These are phyloP conservation scores for Cranoglanis bouderius DNA, from an alignment of 2,113 vertebrate genomes.

Conservation along the genomic window DNA sequence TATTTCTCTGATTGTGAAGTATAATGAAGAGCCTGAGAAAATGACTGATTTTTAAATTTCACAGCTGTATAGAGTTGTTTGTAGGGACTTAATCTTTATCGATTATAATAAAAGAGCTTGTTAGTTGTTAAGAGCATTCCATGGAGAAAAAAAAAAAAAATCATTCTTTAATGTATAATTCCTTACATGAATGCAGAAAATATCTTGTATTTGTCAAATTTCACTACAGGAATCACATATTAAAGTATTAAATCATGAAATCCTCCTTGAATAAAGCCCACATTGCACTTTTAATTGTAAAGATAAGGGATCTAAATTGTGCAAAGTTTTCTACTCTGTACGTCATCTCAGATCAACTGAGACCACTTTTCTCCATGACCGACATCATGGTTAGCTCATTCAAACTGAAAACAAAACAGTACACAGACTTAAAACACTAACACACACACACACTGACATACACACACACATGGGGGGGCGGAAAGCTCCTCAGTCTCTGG, in stretches of 20 bases:
- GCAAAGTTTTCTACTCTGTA: slow-evolving; percentile 17
- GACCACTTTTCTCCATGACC: slow-evolving; percentile 7
- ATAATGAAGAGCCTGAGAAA: slow-evolving; percentile 19
- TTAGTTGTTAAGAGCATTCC: not conserved
- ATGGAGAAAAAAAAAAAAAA: not conserved
- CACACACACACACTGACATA: not conserved
- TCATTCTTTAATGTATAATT: not conserved
- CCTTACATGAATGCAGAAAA: not conserved
- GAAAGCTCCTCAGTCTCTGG: slow-evolving; percentile 25
- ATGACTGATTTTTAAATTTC: not conserved
- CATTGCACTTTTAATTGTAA: slow-evolving; percentile 47
- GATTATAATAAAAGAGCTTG: not conserved
- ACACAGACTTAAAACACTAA: slow-evolving; percentile 15
- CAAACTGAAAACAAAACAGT: slow-evolving; percentile 25
- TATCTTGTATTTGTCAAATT: not conserved
- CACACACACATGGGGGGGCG: not conserved
- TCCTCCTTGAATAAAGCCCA: not conserved
- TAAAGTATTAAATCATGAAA: slow-evolving; percentile 1
- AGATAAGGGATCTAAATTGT: slow-evolving; percentile 12
- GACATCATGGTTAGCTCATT: slow-evolving; percentile 29
- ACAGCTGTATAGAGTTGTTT: not conserved
- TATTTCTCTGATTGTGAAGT: not conserved
- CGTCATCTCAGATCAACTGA: slow-evolving; percentile 57
- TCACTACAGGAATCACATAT: not conserved
- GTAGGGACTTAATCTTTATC: not conserved